These are phyloP conservation scores for Mellivora capensis DNA, from an alignment of 2,113 vertebrate species.

Conservation along the genomic window DNA sequence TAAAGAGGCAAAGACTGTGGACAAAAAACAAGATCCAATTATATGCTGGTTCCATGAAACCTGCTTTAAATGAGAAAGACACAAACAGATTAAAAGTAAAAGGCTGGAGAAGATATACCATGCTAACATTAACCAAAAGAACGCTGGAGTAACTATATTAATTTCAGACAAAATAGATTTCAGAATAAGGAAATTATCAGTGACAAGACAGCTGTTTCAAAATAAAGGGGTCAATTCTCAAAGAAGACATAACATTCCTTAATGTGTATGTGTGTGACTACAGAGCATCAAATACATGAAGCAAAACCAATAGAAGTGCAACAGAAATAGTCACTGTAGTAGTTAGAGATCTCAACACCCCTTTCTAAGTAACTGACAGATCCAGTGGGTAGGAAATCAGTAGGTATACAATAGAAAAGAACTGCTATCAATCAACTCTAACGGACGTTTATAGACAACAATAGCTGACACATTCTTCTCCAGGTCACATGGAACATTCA, in stretches of 20 bases:
- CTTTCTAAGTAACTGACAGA: neutral
- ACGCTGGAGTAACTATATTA: neutral
- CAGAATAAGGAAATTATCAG: neutral
- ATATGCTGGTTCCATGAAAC: neutral
- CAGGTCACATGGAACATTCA: neutral
- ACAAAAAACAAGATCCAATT: neutral
- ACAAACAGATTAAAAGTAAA: neutral
- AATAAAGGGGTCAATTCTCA: neutral
- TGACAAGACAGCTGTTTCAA: neutral
- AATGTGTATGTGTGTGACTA: neutral
- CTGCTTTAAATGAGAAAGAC: neutral
- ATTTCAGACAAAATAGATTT: neutral
- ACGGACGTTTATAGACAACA: neutral
- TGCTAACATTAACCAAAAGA: neutral
- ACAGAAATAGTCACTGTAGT: neutral
- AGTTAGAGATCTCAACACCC: neutral
- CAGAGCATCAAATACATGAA: neutral
- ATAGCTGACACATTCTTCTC: neutral
- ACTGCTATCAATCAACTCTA: neutral
- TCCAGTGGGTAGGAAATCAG: neutral
- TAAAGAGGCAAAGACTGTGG: neutral
- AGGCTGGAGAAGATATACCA: neutral
- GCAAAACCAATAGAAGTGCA: neutral
- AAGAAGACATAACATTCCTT: neutral
- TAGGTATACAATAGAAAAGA: neutral